These are phyloP conservation scores for Phymanthus crucifer DNA, from an alignment of 92 coral and sea anemone genomes.

Conservation along the genomic window DNA sequence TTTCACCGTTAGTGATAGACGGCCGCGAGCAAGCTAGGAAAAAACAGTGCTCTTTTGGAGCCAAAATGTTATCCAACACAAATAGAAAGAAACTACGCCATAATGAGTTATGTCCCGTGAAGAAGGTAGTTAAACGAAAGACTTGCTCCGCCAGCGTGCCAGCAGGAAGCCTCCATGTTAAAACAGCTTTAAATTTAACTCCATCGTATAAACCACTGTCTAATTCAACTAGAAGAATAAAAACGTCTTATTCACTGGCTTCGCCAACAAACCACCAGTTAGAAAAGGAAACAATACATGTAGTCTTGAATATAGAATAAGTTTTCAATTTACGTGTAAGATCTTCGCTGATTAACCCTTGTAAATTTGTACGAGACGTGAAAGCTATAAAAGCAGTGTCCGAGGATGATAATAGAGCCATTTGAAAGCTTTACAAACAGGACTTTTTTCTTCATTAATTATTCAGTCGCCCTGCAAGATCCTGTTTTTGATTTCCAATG, in stretches of 20 bases:
- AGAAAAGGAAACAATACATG: background rate
- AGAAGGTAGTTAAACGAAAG: slow-evolving; percentile 7
- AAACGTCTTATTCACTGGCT: background rate
- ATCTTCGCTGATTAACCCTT: background rate
- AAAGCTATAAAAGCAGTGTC: slow-evolving; percentile 15
- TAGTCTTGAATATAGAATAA: background rate
- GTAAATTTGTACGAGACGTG: background rate
- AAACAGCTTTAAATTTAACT: background rate
- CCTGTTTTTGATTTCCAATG: slow-evolving; percentile 44
- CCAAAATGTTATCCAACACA: background rate
- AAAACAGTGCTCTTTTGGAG: background rate
- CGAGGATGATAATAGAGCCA: background rate
- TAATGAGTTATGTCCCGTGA: slow-evolving; percentile 11
- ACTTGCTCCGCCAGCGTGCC: background rate
- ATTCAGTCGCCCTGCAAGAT: slow-evolving; percentile 32
- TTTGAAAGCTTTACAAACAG: background rate
- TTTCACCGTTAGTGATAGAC: background rate
- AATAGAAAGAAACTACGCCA: background rate
- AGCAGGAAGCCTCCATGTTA: slow-evolving; percentile 1
- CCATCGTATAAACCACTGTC: slow-evolving; percentile 5
- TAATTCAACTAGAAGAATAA: background rate
- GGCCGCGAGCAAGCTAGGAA: too few species aligned
- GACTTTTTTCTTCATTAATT: slow-evolving; percentile 18
- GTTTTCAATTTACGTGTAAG: background rate
- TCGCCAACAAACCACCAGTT: background rate